A percentile compares a stretch with the other conserved stretches of the same genome.
Evolutionary conservation across 2,113 vertebrate species (phyloP).

Genomic region (Poeciliopsis retropinna): DNA sequence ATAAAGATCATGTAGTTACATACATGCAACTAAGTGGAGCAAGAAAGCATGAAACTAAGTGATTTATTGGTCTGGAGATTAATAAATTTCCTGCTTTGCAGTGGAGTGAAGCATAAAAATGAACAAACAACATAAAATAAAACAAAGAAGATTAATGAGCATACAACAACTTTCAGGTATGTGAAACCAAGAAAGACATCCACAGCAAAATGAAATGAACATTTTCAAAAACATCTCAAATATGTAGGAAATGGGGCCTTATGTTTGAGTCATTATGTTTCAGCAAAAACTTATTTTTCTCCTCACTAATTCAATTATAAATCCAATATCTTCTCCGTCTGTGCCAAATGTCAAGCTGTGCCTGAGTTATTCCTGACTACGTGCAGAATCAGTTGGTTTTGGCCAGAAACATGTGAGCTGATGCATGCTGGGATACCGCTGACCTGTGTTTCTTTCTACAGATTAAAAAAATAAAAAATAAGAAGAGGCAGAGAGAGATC

Average conservation of each 20-base stretch:
- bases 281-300: slow-evolving; percentile 50
- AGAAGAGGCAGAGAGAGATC: slow-evolving; percentile 56
- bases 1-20: neutral
- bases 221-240: too few species aligned
- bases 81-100: neutral
- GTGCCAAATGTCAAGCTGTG: slow-evolving; percentile 76
- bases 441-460: slow-evolving; percentile 51
- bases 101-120: neutral
- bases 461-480: slow-evolving; percentile 18
- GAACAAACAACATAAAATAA: neutral
- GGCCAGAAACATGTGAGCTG: slow-evolving; percentile 57
- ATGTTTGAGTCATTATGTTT: slow-evolving; percentile 58
- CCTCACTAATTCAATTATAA: slow-evolving; percentile 75
- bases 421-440: slow-evolving; percentile 56
- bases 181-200: slow-evolving; percentile 21
- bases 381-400: slow-evolving; percentile 72
- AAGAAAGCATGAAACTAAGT: neutral
- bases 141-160: neutral
- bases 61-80: neutral
- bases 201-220: slow-evolving; percentile 22
- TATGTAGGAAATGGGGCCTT: neutral
- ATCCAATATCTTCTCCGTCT: slow-evolving; percentile 75
- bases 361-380: slow-evolving; percentile 65
- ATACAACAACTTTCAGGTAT: slow-evolving; percentile 4
- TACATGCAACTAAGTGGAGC: neutral